These are phyloP conservation scores for Hormiphora californensis DNA, from an alignment of 37 sponge, comb jelly and placozoan genomes.

Conservation along the genomic window DNA sequence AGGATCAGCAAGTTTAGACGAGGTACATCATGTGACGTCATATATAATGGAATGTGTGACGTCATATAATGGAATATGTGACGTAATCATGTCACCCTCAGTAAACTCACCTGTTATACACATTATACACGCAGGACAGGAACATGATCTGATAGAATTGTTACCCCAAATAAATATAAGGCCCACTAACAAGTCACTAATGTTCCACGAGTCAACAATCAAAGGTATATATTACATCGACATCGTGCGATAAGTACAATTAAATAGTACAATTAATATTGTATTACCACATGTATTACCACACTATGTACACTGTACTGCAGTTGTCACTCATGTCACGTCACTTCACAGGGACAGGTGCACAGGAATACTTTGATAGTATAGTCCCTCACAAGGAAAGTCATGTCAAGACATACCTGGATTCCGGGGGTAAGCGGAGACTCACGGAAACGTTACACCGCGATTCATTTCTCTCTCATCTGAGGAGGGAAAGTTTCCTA, in stretches of 20 bases:
- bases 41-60: background rate
- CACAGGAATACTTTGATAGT: background rate
- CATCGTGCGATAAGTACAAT: no score
- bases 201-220: slow-evolving; percentile 13
- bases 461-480: background rate
- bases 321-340: background rate
- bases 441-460: background rate
- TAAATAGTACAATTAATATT: no score
- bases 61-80: background rate
- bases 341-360: background rate
- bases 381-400: background rate
- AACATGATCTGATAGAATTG: no score
- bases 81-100: background rate
- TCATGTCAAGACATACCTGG: slow-evolving; percentile 36
- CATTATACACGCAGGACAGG: no score
- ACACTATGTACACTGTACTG: background rate
- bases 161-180: background rate
- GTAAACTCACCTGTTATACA: background rate
- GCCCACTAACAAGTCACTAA: background rate
- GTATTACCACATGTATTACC: background rate
- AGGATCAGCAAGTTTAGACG: background rate
- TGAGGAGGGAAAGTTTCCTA: slow-evolving; percentile 2
- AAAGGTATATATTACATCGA: background rate
- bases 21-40: no score
- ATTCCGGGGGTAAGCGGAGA: background rate